A percentile compares a stretch with the other conserved stretches of the same genome.
Evolutionary conservation across 1,140 invertebrate species (phyloP).

Genomic region (Vanessa atalanta): DNA sequence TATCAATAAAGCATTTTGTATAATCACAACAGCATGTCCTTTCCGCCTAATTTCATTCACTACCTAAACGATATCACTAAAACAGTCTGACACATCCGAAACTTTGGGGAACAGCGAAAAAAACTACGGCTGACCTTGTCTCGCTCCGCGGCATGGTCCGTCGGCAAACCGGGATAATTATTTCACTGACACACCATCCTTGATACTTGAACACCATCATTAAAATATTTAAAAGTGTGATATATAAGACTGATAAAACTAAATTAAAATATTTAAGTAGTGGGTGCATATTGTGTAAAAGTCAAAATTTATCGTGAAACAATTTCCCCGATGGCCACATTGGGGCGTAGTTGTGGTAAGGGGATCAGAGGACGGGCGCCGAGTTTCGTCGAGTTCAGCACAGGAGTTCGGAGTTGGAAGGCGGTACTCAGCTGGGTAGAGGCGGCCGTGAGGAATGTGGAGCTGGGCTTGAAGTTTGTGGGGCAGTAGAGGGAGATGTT

Average conservation of each 20-base stretch:
- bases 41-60: slow-evolving; percentile 66
- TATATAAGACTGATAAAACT: background rate
- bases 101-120: slow-evolving; percentile 75
- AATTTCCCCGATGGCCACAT: slow-evolving; percentile 61
- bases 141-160: slow-evolving; percentile 64
- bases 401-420: slow-evolving; percentile 80
- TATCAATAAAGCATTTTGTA: slow-evolving; percentile 76
- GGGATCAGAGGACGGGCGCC: slow-evolving; percentile 74
- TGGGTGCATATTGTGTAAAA: slow-evolving; percentile 28
- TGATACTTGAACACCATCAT: slow-evolving; percentile 47
- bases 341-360: slow-evolving; percentile 56
- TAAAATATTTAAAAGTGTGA: slow-evolving; percentile 20
- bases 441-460: slow-evolving; percentile 69
- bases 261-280: slow-evolving; percentile 10
- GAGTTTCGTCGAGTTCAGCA: slow-evolving; percentile 81
- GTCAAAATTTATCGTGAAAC: slow-evolving; percentile 55
- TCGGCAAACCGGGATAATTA: slow-evolving; percentile 61
- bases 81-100: slow-evolving; percentile 78
- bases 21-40: slow-evolving; percentile 74
- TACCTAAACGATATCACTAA: slow-evolving; percentile 77
- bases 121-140: slow-evolving; percentile 75
- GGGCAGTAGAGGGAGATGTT: slow-evolving; percentile 74
- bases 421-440: slow-evolving; percentile 80
- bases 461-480: slow-evolving; percentile 65
- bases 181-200: slow-evolving; percentile 54